Conservation (phyloP, 1,140 invertebrate species). For the Pachypeltis micranthus region DNA sequence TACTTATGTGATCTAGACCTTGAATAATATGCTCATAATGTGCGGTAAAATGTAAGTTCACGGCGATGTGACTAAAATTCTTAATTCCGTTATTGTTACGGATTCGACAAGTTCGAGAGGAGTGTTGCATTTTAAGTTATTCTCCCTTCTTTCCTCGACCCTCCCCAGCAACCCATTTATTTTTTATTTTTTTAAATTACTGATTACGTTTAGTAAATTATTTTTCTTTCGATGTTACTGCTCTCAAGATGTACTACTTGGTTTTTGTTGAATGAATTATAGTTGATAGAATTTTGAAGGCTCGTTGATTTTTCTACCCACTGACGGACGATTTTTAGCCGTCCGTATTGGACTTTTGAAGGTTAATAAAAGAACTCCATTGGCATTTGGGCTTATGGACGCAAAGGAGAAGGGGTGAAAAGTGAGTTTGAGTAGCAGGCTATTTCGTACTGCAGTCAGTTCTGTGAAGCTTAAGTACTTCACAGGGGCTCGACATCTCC, state of each 20-base stretch:
- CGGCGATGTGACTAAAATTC: neutral
- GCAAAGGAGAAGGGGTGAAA: too few relatives aligned
- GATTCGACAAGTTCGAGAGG: neutral
- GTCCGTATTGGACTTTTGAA: too few relatives aligned
- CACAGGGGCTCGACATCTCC: too few relatives aligned
- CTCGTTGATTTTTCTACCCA: too few relatives aligned
- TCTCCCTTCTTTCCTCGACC: neutral
- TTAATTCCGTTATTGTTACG: neutral
- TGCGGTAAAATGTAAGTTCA: neutral
- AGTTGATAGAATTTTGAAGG: neutral
- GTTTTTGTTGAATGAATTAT: slow-evolving; percentile 9
- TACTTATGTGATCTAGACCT: slow-evolving; percentile 5
- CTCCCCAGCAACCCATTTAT: too few relatives aligned
- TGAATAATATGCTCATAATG: slow-evolving; percentile 10
- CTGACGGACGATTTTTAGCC: too few relatives aligned
- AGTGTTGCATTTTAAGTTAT: slow-evolving; percentile 3
- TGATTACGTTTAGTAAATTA: slow-evolving; percentile 2
- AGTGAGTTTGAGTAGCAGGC: too few relatives aligned
- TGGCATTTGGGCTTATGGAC: too few relatives aligned
- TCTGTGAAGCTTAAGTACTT: too few relatives aligned
- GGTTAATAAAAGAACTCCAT: too few relatives aligned
- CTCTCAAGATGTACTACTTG: slow-evolving; percentile 14
- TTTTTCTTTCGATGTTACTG: slow-evolving; percentile 11
- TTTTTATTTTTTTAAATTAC: slow-evolving; percentile 4
- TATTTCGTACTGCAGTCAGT: too few relatives aligned